phyloP scores from a whole-genome alignment of 2,888 invertebrate genomes.

The Lypha dubia region DNA sequence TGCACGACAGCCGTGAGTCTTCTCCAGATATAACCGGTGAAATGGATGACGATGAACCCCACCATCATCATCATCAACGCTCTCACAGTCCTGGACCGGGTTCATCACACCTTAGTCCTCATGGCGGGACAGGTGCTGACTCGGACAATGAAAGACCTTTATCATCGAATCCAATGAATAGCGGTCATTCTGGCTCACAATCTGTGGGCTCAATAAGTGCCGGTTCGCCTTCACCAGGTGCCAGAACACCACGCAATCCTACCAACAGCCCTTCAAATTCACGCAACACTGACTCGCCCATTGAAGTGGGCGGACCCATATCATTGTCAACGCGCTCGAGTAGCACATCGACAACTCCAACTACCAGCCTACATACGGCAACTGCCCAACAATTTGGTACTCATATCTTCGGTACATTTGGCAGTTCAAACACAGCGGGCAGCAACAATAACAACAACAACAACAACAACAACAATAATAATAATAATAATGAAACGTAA shows the following conservation, averaged over 20 bases:
- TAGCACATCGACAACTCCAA: slow-evolving; percentile 76
- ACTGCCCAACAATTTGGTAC: slow-evolving; percentile 85
- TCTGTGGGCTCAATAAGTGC: slow-evolving; percentile 85
- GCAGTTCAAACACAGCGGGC: slow-evolving; percentile 78
- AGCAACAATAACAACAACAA: slow-evolving; percentile 38
- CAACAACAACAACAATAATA: slow-evolving; percentile 37
- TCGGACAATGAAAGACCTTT: slow-evolving; percentile 83
- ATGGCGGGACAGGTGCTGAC: slow-evolving; percentile 77
- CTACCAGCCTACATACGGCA: slow-evolving; percentile 84
- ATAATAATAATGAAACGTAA: slow-evolving; percentile 65
- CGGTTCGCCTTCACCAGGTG: slow-evolving; percentile 83
- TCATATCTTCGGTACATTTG: slow-evolving; percentile 87
- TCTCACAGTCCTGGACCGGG: slow-evolving; percentile 81
- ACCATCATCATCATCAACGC: slow-evolving; percentile 80
- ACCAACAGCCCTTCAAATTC: slow-evolving; percentile 85
- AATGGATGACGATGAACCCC: slow-evolving; percentile 83
- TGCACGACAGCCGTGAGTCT: slow-evolving; percentile 83
- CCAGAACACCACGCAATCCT: slow-evolving; percentile 82
- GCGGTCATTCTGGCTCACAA: slow-evolving; percentile 82
- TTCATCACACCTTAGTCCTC: slow-evolving; percentile 79
- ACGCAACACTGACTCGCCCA: slow-evolving; percentile 86
- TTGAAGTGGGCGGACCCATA: slow-evolving; percentile 83
- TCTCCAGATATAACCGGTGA: slow-evolving; percentile 84
- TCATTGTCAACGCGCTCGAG: slow-evolving; percentile 80
- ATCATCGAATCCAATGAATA: slow-evolving; percentile 82